Evolutionary conservation across 2,888 invertebrate genomes (phyloP), one percentile per base, ranked within the genome.

Genomic region (Drosophila quinaria): DNA sequence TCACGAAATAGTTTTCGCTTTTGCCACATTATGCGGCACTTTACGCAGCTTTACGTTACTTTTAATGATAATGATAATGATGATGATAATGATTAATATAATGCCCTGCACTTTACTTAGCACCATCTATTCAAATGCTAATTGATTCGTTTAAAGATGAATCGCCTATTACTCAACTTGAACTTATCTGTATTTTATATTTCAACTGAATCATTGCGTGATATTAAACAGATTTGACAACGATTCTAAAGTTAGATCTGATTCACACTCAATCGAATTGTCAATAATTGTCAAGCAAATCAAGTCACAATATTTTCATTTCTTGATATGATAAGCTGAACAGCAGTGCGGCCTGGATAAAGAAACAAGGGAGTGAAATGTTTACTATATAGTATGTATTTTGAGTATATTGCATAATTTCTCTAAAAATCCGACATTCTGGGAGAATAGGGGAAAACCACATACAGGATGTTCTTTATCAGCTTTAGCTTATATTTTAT

Each of bases 1-100:
- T 67, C 71, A 78, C 72, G 73, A 86, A 85, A 86, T 74, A 66
- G 81, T 70, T 68, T 70, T 80, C 75, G 77, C 74, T 70, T 72
- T 67, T 71, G 54, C 64, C 75, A 75, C 80, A 70, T 67, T 65
- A 75, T 70, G 75, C 59, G 74, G 70, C 75, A 74, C 55, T 78
- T 78, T 64, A 50, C 49, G 19, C 56, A 35, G 42, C 51, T 37
- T 37, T 39, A 29, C 37, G 17, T 22, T 50, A 19, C 19, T 22
- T 47, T 33, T 11, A 39, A 64, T 49, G 49, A 62, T 73, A 39
- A 64, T 49, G 49, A 62, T 73, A 22, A 52, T 33, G 17, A 22
- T 25, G 22, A 52, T 63, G 17, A 22, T 35, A 29, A 52, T 63
- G 35, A 35, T 44, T 17, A 60, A 44, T 25, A 9, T 41, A 59